phyloP scores from a whole-genome alignment of 1,140 invertebrate genomes.

The Metopolophium dirhodum region DNA sequence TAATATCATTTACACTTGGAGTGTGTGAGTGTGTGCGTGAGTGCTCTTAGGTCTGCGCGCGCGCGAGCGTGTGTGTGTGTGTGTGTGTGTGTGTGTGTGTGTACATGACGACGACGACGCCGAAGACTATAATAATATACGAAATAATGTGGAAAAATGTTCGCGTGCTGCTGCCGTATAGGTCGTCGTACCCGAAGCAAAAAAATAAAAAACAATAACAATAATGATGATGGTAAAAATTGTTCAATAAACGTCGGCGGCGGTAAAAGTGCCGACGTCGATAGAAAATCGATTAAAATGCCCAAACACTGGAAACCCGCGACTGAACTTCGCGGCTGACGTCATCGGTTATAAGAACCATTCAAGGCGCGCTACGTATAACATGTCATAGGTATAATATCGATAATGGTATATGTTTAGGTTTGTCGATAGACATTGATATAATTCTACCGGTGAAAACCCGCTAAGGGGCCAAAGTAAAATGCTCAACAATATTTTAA shows the following conservation, averaged over 20 bases:
- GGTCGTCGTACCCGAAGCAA: conserved; percentile 11
- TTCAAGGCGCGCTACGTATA: background rate
- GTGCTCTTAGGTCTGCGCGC: too few relatives aligned
- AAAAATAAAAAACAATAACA: background rate
- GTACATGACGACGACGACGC: background rate
- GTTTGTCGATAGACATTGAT: background rate
- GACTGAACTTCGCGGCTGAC: background rate
- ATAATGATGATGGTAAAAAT: background rate
- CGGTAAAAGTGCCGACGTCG: background rate
- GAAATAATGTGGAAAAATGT: background rate
- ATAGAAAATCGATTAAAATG: conserved; percentile 1
- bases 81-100: background rate
- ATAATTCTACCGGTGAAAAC: background rate
- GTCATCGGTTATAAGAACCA: background rate
- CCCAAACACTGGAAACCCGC: conserved; percentile 2
- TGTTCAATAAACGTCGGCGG: background rate
- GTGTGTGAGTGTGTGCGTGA: background rate
- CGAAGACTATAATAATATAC: background rate
- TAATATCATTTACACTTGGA: background rate
- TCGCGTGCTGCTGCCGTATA: background rate
- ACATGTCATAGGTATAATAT: background rate
- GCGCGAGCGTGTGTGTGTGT: background rate
- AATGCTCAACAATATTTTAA: background rate
- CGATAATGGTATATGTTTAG: background rate
- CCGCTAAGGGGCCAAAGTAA: background rate